Conservation (phyloP, 2,113 vertebrate species). For the Scopus umbretta region DNA sequence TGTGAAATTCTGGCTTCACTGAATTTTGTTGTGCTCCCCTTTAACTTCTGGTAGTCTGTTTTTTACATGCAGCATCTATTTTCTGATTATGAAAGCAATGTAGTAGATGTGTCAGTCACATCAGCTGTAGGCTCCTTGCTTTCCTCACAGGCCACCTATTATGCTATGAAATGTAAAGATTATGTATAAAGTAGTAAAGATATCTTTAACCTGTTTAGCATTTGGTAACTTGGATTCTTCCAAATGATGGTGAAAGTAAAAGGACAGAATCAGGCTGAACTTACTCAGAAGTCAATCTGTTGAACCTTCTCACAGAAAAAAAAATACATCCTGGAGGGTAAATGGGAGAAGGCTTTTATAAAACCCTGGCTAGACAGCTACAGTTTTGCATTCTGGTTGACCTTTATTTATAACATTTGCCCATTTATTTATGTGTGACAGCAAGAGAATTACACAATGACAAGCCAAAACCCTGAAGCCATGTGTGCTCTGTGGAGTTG, state of each 20-base stretch:
- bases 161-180: not conserved
- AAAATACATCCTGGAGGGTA: not conserved
- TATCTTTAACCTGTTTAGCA: not conserved
- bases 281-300: not conserved
- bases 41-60: not conserved
- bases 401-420: conserved; percentile 23
- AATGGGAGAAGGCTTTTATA: not conserved
- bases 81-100: not conserved
- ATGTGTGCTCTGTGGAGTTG: not conserved
- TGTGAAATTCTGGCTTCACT: not conserved
- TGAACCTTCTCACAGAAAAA: not conserved
- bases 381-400: not conserved
- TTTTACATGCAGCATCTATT: not conserved
- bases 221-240: not conserved
- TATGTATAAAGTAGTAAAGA: not conserved
- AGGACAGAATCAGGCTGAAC: not conserved
- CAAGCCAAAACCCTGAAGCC: not conserved
- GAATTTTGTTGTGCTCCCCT: not conserved
- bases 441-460: not conserved
- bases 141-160: not conserved
- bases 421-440: not conserved
- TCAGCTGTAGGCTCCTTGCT: not conserved
- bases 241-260: not conserved
- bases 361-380: not conserved
- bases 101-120: not conserved